Percentiles rank a stretch among this genome's conserved stretches.
phyloP scores from a whole-genome alignment of 2,797 vertebrate species.

The Clamator glandarius region DNA sequence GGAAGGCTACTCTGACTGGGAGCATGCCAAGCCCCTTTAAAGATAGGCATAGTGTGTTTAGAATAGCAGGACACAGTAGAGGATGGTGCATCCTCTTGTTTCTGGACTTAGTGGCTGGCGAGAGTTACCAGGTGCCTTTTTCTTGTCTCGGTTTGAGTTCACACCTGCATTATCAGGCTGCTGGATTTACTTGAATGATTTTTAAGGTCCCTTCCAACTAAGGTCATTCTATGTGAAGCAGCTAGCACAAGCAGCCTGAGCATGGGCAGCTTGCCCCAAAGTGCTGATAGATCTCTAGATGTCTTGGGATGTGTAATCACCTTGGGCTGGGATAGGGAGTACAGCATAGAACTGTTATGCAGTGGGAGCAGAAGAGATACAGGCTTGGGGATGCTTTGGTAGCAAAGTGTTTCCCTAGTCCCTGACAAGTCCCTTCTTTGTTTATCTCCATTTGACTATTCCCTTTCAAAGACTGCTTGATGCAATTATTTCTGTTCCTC shows the following conservation, averaged over 20 bases:
- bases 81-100: background rate
- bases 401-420: background rate
- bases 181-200: background rate
- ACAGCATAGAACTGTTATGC: background rate
- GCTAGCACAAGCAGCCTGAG: background rate
- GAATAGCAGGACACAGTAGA: background rate
- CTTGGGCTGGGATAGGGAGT: background rate
- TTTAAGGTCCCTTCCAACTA: too few species aligned
- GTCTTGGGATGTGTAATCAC: background rate
- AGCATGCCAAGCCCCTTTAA: background rate
- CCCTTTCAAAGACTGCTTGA: background rate
- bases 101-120: background rate
- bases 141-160: background rate
- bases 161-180: background rate
- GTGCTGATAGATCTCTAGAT: background rate
- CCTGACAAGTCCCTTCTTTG: background rate
- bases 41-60: background rate
- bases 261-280: background rate
- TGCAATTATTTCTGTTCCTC: constrained; percentile 58
- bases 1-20: background rate
- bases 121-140: background rate
- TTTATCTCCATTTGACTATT: background rate
- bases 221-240: background rate
- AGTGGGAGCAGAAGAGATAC: background rate
- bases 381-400: background rate